phyloP scores from a whole-genome alignment of 2,888 invertebrate genomes.

The Actias luna region DNA sequence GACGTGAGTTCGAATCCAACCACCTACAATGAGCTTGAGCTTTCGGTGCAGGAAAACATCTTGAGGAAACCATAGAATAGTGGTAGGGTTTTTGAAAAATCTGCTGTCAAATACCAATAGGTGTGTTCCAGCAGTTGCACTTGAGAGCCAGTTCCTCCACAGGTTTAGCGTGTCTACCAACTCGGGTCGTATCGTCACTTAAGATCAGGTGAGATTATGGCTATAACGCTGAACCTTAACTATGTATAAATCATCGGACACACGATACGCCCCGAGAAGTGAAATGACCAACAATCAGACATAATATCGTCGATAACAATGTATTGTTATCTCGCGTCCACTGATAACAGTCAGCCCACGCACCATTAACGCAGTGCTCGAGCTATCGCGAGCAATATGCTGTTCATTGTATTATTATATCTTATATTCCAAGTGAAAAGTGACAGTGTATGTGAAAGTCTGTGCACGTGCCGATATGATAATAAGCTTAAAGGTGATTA shows the following conservation, averaged over 20 bases:
- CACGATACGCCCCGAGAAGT: constrained; percentile 27
- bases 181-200: too few relatives aligned
- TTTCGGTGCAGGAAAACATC: too few relatives aligned
- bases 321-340: constrained; percentile 12
- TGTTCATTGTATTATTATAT: constrained; percentile 10
- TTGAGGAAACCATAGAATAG: too few relatives aligned
- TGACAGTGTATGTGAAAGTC: constrained; percentile 52
- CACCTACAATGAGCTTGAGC: too few relatives aligned
- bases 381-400: constrained; percentile 7
- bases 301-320: constrained; percentile 53
- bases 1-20: too few relatives aligned
- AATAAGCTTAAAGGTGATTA: constrained; percentile 44
- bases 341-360: constrained; percentile 30
- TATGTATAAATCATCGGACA: neutral
- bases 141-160: too few relatives aligned
- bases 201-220: too few relatives aligned
- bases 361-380: constrained; percentile 14
- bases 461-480: constrained; percentile 48
- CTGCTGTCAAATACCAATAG: too few relatives aligned
- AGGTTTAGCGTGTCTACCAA: too few relatives aligned
- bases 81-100: too few relatives aligned
- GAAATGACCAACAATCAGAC: constrained; percentile 62
- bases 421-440: constrained; percentile 39
- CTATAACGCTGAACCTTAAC: too few relatives aligned
- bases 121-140: too few relatives aligned